Conservation (phyloP, 2,888 invertebrate species). For the Volucella inflata region DNA sequence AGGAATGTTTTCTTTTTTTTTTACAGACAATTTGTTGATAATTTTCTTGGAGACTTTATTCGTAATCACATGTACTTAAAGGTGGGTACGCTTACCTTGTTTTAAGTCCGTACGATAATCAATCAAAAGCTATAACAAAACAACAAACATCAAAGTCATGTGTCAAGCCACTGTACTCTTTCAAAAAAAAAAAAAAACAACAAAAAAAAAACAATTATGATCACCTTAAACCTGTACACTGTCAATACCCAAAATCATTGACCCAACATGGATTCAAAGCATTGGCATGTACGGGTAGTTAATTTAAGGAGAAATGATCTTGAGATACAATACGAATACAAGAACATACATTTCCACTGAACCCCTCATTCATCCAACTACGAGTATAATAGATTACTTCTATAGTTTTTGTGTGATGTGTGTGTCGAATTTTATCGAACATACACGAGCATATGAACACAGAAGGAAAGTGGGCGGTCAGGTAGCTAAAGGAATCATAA, state of each 20-base stretch:
- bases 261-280: slow-evolving; percentile 45
- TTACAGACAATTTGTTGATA: slow-evolving; percentile 38
- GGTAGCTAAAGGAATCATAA: slow-evolving; percentile 59
- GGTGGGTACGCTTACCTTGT: slow-evolving; percentile 54
- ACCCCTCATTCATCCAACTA: slow-evolving; percentile 43
- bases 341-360: slow-evolving; percentile 42
- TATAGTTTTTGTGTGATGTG: background rate
- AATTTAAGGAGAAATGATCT: slow-evolving; percentile 71
- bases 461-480: slow-evolving; percentile 67
- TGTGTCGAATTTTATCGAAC: slow-evolving; percentile 57
- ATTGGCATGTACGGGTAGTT: slow-evolving; percentile 44
- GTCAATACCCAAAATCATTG: slow-evolving; percentile 52
- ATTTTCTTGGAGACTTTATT: slow-evolving; percentile 39
- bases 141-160: slow-evolving; percentile 33
- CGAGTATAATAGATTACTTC: slow-evolving; percentile 17
- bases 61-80: slow-evolving; percentile 28
- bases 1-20: background rate
- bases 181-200: slow-evolving; percentile 5
- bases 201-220: slow-evolving; percentile 37
- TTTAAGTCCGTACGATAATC: slow-evolving; percentile 64
- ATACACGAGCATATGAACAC: slow-evolving; percentile 7
- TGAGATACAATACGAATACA: slow-evolving; percentile 27
- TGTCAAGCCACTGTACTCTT: slow-evolving; percentile 65
- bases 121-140: slow-evolving; percentile 58
- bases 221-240: slow-evolving; percentile 49